Evolutionary conservation across 1,140 invertebrate genomes (phyloP).

Genomic region (Lucilia cuprina): DNA sequence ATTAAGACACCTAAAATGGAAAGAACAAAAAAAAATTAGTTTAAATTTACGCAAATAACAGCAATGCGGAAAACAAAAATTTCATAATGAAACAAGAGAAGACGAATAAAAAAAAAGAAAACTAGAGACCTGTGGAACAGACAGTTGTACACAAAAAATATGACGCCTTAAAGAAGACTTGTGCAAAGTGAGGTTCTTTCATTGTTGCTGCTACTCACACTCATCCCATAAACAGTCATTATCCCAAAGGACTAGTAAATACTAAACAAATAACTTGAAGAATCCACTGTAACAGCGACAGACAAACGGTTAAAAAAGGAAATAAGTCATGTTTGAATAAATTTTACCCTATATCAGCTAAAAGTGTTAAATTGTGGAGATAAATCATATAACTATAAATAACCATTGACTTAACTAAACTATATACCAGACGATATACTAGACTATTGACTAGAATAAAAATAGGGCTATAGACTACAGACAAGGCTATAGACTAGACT

Average conservation of each 20-base stretch:
- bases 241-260: constrained; percentile 61
- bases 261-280: constrained; percentile 62
- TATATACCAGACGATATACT: too few relatives aligned
- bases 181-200: neutral
- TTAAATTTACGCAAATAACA: constrained; percentile 30
- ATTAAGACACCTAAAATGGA: neutral
- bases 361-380: too few relatives aligned
- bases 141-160: neutral
- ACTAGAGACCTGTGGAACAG: neutral
- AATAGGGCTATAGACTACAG: too few relatives aligned
- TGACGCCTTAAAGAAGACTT: neutral
- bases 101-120: neutral
- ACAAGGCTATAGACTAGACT: too few relatives aligned
- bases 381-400: too few relatives aligned
- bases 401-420: too few relatives aligned
- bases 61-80: constrained; percentile 27
- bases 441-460: too few relatives aligned
- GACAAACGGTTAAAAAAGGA: neutral
- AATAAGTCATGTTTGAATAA: too few relatives aligned
- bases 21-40: neutral
- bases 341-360: too few relatives aligned
- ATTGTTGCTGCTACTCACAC: neutral
- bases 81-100: neutral
- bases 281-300: constrained; percentile 42
- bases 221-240: constrained; percentile 13